Conservation (phyloP, 2,888 invertebrate genomes). For the Zonitis immaculata region DNA sequence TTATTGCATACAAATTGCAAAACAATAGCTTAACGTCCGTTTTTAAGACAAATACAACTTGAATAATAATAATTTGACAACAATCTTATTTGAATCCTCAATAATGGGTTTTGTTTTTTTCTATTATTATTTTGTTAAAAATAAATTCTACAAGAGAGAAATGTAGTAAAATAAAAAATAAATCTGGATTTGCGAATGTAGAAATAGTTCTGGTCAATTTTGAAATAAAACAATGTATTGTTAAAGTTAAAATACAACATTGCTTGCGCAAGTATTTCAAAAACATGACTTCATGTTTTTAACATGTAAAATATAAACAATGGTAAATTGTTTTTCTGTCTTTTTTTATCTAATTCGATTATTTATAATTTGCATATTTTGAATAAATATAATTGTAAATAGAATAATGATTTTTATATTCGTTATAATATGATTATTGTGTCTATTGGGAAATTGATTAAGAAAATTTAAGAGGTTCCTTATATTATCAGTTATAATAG, state of each 20-base stretch:
- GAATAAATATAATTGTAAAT: neutral
- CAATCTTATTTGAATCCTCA: neutral
- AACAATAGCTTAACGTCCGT: conserved; percentile 30
- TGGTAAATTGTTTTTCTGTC: conserved; percentile 23
- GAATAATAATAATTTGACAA: conserved; percentile 18
- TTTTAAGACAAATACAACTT: conserved; percentile 23
- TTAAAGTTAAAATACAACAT: conserved; percentile 5
- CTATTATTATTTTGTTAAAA: no score
- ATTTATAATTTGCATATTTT: conserved; percentile 10
- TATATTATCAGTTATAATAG: conserved; percentile 12
- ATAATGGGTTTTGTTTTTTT: no score
- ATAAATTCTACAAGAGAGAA: neutral
- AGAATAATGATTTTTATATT: conserved; percentile 10
- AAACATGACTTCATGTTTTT: conserved; percentile 31
- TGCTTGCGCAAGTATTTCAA: conserved; percentile 27
- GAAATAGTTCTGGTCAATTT: neutral
- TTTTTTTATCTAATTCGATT: conserved; percentile 9
- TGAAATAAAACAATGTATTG: conserved; percentile 1
- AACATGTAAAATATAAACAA: conserved; percentile 26
- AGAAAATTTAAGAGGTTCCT: conserved; percentile 27
- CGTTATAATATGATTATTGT: neutral
- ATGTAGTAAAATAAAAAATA: neutral
- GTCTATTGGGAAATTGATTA: conserved; percentile 24
- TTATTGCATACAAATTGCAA: conserved; percentile 28
- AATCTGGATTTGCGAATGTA: neutral